Evolutionary conservation across 2,888 invertebrate genomes (phyloP).

Genomic region (Bedellia somnulentella): DNA sequence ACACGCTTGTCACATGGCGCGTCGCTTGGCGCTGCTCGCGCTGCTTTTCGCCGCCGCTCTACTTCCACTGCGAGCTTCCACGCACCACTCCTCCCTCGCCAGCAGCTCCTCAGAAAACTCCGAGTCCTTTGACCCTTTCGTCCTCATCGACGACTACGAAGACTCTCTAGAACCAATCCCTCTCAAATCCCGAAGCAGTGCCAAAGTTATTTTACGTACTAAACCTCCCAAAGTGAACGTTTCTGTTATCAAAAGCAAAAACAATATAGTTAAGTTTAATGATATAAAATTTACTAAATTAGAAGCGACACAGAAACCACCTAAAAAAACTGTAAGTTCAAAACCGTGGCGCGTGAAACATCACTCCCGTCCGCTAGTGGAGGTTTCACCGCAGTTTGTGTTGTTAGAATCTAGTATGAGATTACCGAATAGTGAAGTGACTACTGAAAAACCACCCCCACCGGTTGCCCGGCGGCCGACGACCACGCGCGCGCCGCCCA

Average conservation of each 20-base stretch:
- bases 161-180: constrained; percentile 25
- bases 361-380: constrained; percentile 1
- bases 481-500: constrained; percentile 17
- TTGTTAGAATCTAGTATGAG: constrained; percentile 13
- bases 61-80: constrained; percentile 20
- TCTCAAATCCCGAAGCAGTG: constrained; percentile 17
- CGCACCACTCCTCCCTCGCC: constrained; percentile 18
- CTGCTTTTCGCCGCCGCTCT: constrained; percentile 36
- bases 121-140: constrained; percentile 31
- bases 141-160: constrained; percentile 39
- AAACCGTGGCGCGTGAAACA: constrained; percentile 14
- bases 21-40: constrained; percentile 55
- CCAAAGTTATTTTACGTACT: constrained; percentile 36
- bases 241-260: constrained; percentile 28
- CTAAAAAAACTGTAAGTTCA: constrained; percentile 11
- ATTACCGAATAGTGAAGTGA: constrained; percentile 13
- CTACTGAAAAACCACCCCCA: constrained; percentile 15
- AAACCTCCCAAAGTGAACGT: constrained; percentile 35
- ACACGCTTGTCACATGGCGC: constrained; percentile 54
- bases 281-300: constrained; percentile 50
- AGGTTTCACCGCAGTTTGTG: constrained; percentile 4
- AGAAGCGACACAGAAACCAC: constrained; percentile 33
- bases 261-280: constrained; percentile 36
- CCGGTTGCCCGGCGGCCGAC: constrained; percentile 16
- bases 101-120: constrained; percentile 19